These are phyloP conservation scores for Papilio aristodemus DNA, from an alignment of 1,140 invertebrate species.

Conservation along the genomic window DNA sequence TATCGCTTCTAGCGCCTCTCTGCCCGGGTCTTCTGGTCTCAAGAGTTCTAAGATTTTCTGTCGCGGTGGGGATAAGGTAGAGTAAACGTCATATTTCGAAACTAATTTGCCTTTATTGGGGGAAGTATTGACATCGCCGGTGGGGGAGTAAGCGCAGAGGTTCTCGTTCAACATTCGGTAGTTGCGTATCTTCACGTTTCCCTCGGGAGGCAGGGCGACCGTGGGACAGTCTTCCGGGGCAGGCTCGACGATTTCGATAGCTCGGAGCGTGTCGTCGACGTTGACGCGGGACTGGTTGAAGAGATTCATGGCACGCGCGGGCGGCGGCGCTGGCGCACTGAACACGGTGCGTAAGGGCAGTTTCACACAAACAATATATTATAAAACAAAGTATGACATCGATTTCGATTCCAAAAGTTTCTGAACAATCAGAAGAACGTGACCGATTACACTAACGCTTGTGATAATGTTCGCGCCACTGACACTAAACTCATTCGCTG, in stretches of 20 bases:
- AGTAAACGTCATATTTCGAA: constrained; percentile 62
- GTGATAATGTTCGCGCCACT: constrained; percentile 5
- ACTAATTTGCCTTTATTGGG: constrained; percentile 61
- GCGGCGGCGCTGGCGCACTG: constrained; percentile 54
- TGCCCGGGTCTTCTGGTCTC: constrained; percentile 62
- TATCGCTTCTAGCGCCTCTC: constrained; percentile 69
- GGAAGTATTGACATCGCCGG: constrained; percentile 63
- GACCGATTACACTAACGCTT: constrained; percentile 9
- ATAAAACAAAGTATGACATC: not conserved
- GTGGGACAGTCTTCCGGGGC: constrained; percentile 52
- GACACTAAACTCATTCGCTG: not conserved
- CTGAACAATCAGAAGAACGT: not conserved
- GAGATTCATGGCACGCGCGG: constrained; percentile 54
- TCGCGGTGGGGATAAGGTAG: constrained; percentile 59
- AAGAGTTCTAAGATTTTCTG: constrained; percentile 70
- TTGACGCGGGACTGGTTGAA: constrained; percentile 38
- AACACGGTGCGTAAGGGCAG: constrained; percentile 14
- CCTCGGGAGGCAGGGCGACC: constrained; percentile 58
- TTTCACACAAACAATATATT: not conserved
- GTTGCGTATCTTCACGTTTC: constrained; percentile 62
- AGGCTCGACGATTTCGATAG: constrained; percentile 61
- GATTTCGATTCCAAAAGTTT: not conserved
- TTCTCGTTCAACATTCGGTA: constrained; percentile 63
- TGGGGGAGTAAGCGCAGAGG: constrained; percentile 62
- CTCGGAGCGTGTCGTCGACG: constrained; percentile 41